Conservation (phyloP, 2,113 vertebrate genomes). For the Paradoxurus hermaphroditus region DNA sequence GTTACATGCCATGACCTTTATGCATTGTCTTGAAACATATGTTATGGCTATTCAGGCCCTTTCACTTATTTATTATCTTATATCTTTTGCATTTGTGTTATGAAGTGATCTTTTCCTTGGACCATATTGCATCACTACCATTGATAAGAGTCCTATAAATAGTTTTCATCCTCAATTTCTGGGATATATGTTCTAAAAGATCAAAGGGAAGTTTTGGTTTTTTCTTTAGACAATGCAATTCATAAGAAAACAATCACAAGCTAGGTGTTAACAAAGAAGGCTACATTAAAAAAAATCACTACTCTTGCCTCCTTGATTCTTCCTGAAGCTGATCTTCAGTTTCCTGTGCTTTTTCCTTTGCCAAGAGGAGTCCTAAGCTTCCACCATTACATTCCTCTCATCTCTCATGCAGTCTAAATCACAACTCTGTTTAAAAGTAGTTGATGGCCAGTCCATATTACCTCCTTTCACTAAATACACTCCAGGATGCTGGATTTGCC, state of each 20-base stretch:
- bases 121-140: not conserved
- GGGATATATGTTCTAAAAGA: not conserved
- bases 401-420: not conserved
- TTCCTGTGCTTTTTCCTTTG: not conserved
- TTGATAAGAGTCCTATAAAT: not conserved
- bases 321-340: not conserved
- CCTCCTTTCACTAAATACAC: not conserved
- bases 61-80: slow-evolving; percentile 46
- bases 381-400: not conserved
- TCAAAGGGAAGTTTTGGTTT: not conserved
- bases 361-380: not conserved
- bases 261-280: not conserved
- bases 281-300: not conserved
- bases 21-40: slow-evolving; percentile 36
- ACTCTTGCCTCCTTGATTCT: not conserved
- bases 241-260: slow-evolving; percentile 20
- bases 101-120: not conserved
- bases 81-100: slow-evolving; percentile 31
- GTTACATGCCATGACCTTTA: slow-evolving; percentile 38
- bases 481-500: not conserved
- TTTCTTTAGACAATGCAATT: not conserved
- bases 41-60: not conserved
- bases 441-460: not conserved
- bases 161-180: slow-evolving; percentile 15
- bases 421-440: not conserved